These are phyloP conservation scores for Akabosia matsudoensis DNA, from an alignment of 1,140 invertebrate genomes.

Conservation along the genomic window DNA sequence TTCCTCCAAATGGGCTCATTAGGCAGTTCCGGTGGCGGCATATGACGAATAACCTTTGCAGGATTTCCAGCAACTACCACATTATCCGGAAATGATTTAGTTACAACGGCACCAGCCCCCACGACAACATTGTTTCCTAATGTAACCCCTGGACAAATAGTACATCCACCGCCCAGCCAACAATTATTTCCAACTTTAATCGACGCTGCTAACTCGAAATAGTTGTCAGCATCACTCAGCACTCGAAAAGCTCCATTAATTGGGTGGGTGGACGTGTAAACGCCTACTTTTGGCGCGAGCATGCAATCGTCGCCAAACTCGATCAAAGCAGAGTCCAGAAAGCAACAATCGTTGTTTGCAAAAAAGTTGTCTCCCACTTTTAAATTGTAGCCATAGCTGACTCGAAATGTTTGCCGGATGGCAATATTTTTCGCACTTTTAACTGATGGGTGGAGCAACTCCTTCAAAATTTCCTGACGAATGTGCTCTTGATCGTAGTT, in stretches of 20 bases:
- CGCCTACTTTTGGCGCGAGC: slow-evolving; percentile 17
- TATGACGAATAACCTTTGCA: slow-evolving; percentile 32
- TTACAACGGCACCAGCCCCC: slow-evolving; percentile 48
- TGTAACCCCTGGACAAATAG: slow-evolving; percentile 47
- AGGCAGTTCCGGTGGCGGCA: background rate
- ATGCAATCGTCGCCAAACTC: slow-evolving; percentile 31
- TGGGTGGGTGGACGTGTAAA: slow-evolving; percentile 45
- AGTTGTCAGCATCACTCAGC: slow-evolving; percentile 19
- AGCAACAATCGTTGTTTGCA: slow-evolving; percentile 45
- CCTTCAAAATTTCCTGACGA: slow-evolving; percentile 2
- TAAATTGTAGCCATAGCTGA: slow-evolving; percentile 40
- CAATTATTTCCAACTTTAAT: slow-evolving; percentile 42
- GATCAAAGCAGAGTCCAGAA: slow-evolving; percentile 41
- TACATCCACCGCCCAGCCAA: slow-evolving; percentile 46
- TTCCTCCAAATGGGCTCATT: background rate
- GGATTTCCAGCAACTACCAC: slow-evolving; percentile 47
- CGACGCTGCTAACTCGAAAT: slow-evolving; percentile 30
- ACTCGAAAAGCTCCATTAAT: background rate
- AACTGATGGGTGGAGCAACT: slow-evolving; percentile 34
- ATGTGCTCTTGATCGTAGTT: slow-evolving; percentile 14
- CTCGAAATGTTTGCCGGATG: slow-evolving; percentile 31
- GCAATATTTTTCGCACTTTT: slow-evolving; percentile 36
- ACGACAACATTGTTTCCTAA: slow-evolving; percentile 47
- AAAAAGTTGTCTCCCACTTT: slow-evolving; percentile 40
- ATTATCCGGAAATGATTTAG: slow-evolving; percentile 44